Base-by-base conservation (phyloP, 2,797 vertebrate genomes). In the Allobates femoralis region DNA sequence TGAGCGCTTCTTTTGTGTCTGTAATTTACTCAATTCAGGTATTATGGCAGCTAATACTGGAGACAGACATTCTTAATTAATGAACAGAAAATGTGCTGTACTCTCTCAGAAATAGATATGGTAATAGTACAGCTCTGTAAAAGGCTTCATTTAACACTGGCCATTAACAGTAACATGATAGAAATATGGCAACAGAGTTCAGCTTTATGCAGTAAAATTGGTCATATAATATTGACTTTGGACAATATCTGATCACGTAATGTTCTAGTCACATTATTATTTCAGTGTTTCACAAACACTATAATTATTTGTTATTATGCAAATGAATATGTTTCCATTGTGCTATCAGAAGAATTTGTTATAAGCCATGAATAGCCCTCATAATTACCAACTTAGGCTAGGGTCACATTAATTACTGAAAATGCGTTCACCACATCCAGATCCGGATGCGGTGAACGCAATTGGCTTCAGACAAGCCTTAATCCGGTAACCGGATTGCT, bases 21-120 rank as follows among this genome's bases (percentile, higher is more conserved):
- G 18, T 32, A 77, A 77, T 77, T 77, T 77, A 55, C 50, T 77
- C 51, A 56, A 14, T 77, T 77, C 51, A 56, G 53, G 28, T 56
- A 53, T 55, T 56, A 56, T 30, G n/a, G 16, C 26, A 56, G 75
- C 51, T 56, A 53, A 56, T 10, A 23, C 50, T 55, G 19, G 50
- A 77, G 51, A 55, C 51, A 77, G 26, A 55, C 53, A 77, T 56
- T 56, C 51, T 56, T 77, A 55, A 76, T 76, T 76, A 55, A 77
- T 56, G 75, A 77, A 77, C 75, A 56, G 41, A 77, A 77, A 34
- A 55, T 46, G 50, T 34, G 51, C 51, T 32, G 1, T 19, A 51
- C 8, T 76, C 26, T 32, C 28, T 77, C 28, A 56, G 51, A 77
- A 56, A 77, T 55, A 77, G 75, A 77, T 77, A 77, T 77, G 28